Conservation (phyloP, 23 tunicate species). For the Clavelina lepadiformis region DNA sequence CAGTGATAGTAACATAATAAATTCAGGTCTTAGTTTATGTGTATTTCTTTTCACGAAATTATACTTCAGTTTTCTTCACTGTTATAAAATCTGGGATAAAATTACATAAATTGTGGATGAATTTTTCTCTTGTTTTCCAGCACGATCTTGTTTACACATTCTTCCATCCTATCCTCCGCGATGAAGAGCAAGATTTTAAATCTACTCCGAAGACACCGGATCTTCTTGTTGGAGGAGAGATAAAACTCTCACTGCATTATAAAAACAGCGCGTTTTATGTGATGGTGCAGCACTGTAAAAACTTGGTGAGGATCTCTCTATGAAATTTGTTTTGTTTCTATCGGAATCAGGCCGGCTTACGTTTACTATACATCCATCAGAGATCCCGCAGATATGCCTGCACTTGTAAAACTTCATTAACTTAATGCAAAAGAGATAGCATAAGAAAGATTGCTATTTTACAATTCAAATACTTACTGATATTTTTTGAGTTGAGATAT, state of each 20-base stretch:
- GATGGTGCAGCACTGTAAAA: constrained; percentile 87
- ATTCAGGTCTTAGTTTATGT: no score
- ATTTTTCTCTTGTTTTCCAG: constrained; percentile 27
- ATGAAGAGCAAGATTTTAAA: constrained; percentile 51
- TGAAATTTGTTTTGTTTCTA: not conserved
- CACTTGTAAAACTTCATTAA: no score
- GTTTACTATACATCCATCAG: no score
- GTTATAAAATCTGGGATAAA: no score
- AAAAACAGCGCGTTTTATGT: constrained; percentile 86
- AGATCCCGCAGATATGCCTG: no score
- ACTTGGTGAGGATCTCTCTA: constrained; percentile 51
- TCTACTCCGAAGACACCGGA: constrained; percentile 25
- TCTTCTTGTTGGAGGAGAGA: constrained; percentile 49
- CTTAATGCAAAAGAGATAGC: no score
- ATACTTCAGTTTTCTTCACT: no score
- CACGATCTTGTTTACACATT: constrained; percentile 91
- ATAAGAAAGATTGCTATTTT: no score
- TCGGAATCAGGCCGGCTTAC: not conserved
- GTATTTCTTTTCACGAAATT: no score
- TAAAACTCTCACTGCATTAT: constrained; percentile 80
- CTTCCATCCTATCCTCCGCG: constrained; percentile 86
- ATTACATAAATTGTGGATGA: no score
- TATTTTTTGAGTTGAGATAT: no score
- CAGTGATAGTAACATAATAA: not conserved
- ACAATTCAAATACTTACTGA: no score